A percentile compares a stretch with the other conserved stretches of the same genome.
These are phyloP conservation scores for Zygogramma bicolorata DNA, from an alignment of 2,888 invertebrate genomes.

Conservation along the genomic window DNA sequence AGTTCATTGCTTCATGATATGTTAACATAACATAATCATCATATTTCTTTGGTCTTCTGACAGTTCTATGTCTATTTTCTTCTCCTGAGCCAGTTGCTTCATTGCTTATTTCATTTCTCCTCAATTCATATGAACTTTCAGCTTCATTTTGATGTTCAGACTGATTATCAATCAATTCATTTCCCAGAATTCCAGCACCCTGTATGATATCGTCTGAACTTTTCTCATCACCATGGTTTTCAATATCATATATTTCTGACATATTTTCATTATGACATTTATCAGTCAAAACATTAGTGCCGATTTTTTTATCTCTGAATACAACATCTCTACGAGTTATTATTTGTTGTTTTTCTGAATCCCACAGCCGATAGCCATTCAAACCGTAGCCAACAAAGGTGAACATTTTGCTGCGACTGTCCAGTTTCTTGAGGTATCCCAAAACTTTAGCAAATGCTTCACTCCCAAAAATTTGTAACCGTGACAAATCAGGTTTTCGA, in stretches of 20 bases:
- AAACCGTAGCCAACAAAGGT: slow-evolving; percentile 45
- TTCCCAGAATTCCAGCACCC: background rate
- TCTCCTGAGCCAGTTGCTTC: background rate
- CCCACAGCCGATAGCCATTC: slow-evolving; percentile 39
- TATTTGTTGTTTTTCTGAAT: slow-evolving; percentile 25
- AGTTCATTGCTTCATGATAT: slow-evolving; percentile 41
- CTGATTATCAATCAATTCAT: background rate
- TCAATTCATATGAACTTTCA: background rate
- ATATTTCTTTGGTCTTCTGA: background rate
- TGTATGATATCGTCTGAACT: background rate
- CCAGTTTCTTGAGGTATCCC: slow-evolving; percentile 44
- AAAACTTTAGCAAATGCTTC: slow-evolving; percentile 48
- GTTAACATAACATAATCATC: slow-evolving; percentile 22
- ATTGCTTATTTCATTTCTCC: background rate
- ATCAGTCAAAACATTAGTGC: slow-evolving; percentile 12
- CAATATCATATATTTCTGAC: background rate
- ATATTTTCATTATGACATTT: background rate
- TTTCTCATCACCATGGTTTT: background rate
- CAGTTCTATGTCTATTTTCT: background rate
- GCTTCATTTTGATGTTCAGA: background rate
- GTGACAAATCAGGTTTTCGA: no score
- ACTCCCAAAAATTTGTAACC: slow-evolving; percentile 55
- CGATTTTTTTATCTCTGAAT: slow-evolving; percentile 25
- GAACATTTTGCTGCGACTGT: slow-evolving; percentile 49
- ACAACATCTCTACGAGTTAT: slow-evolving; percentile 36